A percentile compares a stretch with the other conserved stretches of the same genome.
Evolutionary conservation across 1,140 invertebrate species (phyloP).

Genomic region (Drosophila lacertosa): DNA sequence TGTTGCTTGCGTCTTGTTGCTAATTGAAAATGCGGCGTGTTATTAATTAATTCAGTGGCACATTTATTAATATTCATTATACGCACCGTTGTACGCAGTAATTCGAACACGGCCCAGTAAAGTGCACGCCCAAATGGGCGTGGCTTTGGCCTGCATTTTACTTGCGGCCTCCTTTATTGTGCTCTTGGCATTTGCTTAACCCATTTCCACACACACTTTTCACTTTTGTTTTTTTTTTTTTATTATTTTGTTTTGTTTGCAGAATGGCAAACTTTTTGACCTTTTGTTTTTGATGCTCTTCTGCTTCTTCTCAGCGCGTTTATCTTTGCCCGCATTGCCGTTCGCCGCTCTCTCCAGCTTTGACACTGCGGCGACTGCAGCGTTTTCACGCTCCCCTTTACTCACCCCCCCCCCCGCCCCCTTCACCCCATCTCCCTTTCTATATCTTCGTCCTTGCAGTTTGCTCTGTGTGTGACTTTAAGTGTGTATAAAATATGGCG

Average conservation of each 20-base stretch:
- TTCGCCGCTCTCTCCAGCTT: conserved; percentile 50
- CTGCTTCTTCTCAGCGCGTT: conserved; percentile 33
- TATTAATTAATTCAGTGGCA: conserved; percentile 61
- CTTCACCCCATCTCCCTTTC: conserved; percentile 5
- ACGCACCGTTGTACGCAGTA: conserved; percentile 53
- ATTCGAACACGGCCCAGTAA: neutral
- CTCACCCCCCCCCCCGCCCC: conserved; percentile 5
- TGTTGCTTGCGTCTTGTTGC: conserved; percentile 40
- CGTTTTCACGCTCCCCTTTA: conserved; percentile 25
- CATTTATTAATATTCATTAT: conserved; percentile 81
- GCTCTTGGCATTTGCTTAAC: conserved; percentile 59
- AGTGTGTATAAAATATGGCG: conserved; percentile 81
- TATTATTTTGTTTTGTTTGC: neutral
- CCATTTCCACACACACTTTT: conserved; percentile 43
- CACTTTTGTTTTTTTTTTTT: conserved; percentile 2
- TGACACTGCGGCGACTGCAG: conserved; percentile 73
- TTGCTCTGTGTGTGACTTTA: conserved; percentile 72
- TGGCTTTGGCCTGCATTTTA: conserved; percentile 45
- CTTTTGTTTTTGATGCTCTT: conserved; percentile 66
- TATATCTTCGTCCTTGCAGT: no score
- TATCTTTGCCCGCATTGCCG: conserved; percentile 73
- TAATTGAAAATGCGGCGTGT: conserved; percentile 58
- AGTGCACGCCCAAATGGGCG: neutral
- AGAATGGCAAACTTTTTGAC: conserved; percentile 51
- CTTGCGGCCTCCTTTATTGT: conserved; percentile 35